A percentile compares a stretch with the other conserved stretches of the same genome.
These are phyloP conservation scores for Therioaphis trifolii DNA, from an alignment of 2,888 invertebrate species.

Conservation along the genomic window DNA sequence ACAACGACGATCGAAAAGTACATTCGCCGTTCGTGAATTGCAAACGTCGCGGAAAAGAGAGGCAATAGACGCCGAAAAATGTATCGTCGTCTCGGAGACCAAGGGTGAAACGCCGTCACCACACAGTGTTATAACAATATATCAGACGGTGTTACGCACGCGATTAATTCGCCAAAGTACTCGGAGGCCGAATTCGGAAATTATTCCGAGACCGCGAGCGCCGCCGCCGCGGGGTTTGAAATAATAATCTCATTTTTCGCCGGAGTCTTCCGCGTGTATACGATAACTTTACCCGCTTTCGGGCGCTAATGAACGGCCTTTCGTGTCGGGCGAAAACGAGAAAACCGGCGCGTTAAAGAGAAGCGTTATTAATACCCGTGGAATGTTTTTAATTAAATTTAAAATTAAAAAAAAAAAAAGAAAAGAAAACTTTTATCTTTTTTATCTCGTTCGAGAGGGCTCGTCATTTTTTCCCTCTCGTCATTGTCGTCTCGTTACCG, in stretches of 20 bases:
- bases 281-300: too few species aligned
- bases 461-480: background rate
- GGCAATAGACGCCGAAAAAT: too few species aligned
- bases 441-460: slow-evolving; percentile 11
- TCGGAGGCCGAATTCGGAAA: slow-evolving; percentile 15
- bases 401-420: too few species aligned
- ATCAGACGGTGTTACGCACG: background rate
- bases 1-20: too few species aligned
- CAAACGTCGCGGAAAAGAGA: too few species aligned
- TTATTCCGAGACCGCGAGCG: slow-evolving; percentile 8
- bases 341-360: slow-evolving; percentile 1
- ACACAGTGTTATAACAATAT: too few species aligned
- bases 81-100: background rate
- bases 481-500: background rate
- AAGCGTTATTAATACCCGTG: too few species aligned
- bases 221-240: slow-evolving; percentile 15
- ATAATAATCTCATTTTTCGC: slow-evolving; percentile 22
- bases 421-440: slow-evolving; percentile 39
- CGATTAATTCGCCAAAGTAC: slow-evolving; percentile 29
- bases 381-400: slow-evolving; percentile 41
- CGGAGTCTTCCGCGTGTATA: background rate
- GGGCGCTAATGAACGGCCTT: slow-evolving; percentile 22
- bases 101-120: background rate
- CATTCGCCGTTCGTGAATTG: too few species aligned
- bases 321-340: background rate